Conservation (phyloP, 2,797 vertebrate genomes). For the Graptemys geographica region DNA sequence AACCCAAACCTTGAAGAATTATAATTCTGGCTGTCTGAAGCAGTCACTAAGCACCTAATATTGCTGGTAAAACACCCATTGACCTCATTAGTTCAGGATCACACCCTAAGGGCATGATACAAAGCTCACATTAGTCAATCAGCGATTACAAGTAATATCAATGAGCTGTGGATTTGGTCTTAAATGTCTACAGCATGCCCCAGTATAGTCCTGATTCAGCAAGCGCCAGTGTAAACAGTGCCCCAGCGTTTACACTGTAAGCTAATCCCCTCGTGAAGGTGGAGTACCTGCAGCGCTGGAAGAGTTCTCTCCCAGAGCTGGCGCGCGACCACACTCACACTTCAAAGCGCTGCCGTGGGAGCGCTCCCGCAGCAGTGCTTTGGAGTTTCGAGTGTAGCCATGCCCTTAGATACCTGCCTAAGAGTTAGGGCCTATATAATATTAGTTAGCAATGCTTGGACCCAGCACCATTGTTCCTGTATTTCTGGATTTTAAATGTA, state of each 20-base stretch:
- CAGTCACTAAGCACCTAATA: not conserved
- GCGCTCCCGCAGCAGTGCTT: too few relatives aligned
- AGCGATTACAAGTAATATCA: not conserved
- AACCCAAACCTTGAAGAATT: constrained; percentile 30
- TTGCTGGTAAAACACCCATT: constrained; percentile 12
- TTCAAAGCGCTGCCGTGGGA: too few relatives aligned
- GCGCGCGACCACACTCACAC: too few relatives aligned
- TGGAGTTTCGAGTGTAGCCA: too few relatives aligned
- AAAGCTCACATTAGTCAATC: not conserved
- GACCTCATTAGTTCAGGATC: not conserved
- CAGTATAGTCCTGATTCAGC: not conserved
- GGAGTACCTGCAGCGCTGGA: too few relatives aligned
- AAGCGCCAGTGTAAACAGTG: not conserved
- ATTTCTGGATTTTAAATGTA: not conserved
- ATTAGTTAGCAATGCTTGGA: rapidly evolving
- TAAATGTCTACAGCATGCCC: not conserved
- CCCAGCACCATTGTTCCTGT: not conserved
- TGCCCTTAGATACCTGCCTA: not conserved
- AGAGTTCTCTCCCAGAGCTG: too few relatives aligned
- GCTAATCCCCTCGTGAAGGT: too few relatives aligned
- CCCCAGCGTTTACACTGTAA: too few relatives aligned
- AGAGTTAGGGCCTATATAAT: not conserved
- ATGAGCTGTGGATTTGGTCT: not conserved
- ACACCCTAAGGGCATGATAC: constrained; percentile 6
- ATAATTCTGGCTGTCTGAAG: constrained; percentile 32